Evolutionary conservation across 1,140 invertebrate species (phyloP).

Genomic region (Physella acuta): DNA sequence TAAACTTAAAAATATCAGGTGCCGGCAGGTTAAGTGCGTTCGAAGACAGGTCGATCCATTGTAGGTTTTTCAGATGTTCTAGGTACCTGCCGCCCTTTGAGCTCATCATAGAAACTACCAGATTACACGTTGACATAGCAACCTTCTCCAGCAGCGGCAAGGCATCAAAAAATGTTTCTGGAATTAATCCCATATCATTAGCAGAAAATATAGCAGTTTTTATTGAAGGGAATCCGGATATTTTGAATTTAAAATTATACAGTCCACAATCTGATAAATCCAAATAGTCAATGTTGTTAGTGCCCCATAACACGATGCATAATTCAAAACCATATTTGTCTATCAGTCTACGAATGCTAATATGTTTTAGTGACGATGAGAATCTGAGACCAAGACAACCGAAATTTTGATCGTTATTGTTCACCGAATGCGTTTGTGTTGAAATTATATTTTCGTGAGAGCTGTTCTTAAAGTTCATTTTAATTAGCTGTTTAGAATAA

Average conservation of each 20-base stretch:
- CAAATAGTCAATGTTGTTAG: background rate
- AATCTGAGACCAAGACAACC: background rate
- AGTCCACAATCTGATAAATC: background rate
- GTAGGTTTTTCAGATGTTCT: background rate
- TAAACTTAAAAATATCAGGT: background rate
- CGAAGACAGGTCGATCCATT: constrained; percentile 3
- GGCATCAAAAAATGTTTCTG: constrained; percentile 2
- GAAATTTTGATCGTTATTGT: too few relatives aligned
- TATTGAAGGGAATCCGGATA: background rate
- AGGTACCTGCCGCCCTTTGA: background rate
- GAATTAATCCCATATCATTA: background rate
- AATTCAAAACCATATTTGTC: too few relatives aligned
- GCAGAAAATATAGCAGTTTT: background rate
- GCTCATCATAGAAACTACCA: background rate
- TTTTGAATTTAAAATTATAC: background rate
- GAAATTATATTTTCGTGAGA: too few relatives aligned
- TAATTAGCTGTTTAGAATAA: background rate
- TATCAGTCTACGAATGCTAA: too few relatives aligned
- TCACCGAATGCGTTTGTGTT: too few relatives aligned
- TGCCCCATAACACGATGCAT: too few relatives aligned
- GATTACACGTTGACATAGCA: too few relatives aligned
- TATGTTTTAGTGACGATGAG: background rate
- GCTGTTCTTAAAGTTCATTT: too few relatives aligned
- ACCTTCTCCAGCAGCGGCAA: background rate
- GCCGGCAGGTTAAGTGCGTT: background rate